Evolutionary conservation across 2,797 vertebrate species (phyloP).

Genomic region (Arvicola amphibius): DNA sequence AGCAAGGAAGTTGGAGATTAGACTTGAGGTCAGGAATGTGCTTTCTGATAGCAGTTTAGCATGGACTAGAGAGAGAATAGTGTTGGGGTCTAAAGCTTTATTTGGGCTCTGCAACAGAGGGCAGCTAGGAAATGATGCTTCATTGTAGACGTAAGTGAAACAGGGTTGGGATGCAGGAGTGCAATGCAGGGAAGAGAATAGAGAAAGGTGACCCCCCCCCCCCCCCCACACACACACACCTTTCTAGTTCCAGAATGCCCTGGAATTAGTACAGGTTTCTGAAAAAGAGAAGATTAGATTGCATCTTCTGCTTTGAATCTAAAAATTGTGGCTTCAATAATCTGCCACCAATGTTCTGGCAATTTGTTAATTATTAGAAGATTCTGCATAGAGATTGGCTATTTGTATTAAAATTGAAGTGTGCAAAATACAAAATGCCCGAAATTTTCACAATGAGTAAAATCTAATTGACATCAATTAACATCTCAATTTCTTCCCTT

Average conservation of each 20-base stretch:
- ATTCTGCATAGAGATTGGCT: slow-evolving; percentile 66
- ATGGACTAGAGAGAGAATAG: not conserved
- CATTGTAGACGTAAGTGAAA: not conserved
- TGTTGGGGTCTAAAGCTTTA: not conserved
- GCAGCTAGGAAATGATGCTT: not conserved
- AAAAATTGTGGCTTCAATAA: slow-evolving; percentile 11
- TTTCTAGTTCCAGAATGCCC: not conserved
- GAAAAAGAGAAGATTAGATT: not conserved
- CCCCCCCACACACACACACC: too few relatives aligned
- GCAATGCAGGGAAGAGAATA: not conserved
- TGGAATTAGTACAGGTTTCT: not conserved
- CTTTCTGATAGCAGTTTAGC: not conserved
- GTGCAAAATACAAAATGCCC: slow-evolving; percentile 65
- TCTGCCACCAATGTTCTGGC: not conserved
- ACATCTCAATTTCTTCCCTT: slow-evolving; percentile 51
- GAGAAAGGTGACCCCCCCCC: not conserved
- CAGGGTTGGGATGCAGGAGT: not conserved
- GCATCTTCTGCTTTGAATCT: not conserved
- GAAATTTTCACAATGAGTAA: slow-evolving; percentile 57
- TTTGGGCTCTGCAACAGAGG: not conserved
- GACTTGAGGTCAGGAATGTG: not conserved
- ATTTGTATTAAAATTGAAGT: slow-evolving; percentile 68
- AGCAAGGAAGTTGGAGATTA: not conserved
- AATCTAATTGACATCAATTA: slow-evolving; percentile 72
- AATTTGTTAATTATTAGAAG: slow-evolving; percentile 66